Percentiles rank a stretch among this genome's conserved stretches.
These are phyloP conservation scores for Recurvirostra avosetta DNA, from an alignment of 2,113 vertebrate genomes.

Conservation along the genomic window DNA sequence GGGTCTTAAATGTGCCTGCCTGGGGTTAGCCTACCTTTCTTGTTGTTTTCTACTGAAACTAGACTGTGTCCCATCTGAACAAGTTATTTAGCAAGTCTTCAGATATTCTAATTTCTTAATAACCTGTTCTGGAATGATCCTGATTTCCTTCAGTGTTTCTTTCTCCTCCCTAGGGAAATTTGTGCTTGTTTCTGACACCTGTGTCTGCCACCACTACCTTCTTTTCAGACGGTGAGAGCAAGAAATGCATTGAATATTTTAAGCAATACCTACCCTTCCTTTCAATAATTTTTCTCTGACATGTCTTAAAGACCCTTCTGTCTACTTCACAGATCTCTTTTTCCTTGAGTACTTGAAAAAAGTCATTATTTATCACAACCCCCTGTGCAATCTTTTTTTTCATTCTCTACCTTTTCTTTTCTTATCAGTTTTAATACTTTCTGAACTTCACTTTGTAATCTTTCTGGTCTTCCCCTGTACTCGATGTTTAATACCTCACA, in stretches of 20 bases:
- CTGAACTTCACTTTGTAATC: conserved; percentile 63
- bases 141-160: conserved; percentile 22
- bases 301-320: conserved; percentile 24
- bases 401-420: conserved; percentile 55
- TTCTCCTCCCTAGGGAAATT: conserved; percentile 49
- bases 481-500: conserved; percentile 50
- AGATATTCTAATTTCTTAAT: conserved; percentile 53
- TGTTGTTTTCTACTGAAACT: background rate
- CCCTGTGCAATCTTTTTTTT: conserved; percentile 40
- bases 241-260: conserved; percentile 48
- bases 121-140: background rate
- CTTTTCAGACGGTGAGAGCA: conserved; percentile 8
- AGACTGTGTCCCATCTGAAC: background rate
- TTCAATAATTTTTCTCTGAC: conserved; percentile 51
- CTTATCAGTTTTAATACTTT: conserved; percentile 63
- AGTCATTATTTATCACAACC: conserved; percentile 53
- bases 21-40: background rate
- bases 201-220: conserved; percentile 6
- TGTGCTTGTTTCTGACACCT: conserved; percentile 31
- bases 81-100: conserved; percentile 29
- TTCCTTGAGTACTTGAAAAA: conserved; percentile 30
- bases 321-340: conserved; percentile 38
- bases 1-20: background rate
- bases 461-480: conserved; percentile 27
- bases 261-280: conserved; percentile 6